A percentile compares a stretch with the other conserved stretches of the same genome.
phyloP scores from a whole-genome alignment of 1,140 invertebrate genomes.

The Drosophila repletoides region DNA sequence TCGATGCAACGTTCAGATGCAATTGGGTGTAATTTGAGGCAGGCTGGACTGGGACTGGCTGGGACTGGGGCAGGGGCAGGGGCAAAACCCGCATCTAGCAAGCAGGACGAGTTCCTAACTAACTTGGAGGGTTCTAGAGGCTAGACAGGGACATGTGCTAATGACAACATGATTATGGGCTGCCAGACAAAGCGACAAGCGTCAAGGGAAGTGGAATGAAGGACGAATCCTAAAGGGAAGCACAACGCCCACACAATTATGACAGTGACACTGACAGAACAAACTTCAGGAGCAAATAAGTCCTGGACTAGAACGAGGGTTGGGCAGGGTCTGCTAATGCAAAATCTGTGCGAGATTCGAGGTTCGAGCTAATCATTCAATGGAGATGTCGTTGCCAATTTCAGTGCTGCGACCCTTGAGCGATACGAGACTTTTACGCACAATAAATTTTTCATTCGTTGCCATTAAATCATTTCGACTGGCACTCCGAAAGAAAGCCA shows the following conservation, averaged over 20 bases:
- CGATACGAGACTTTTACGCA: slow-evolving; percentile 56
- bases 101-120: not conserved
- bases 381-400: slow-evolving; percentile 63
- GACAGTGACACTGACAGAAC: slow-evolving; percentile 66
- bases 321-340: slow-evolving; percentile 33
- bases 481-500: slow-evolving; percentile 11
- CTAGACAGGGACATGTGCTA: slow-evolving; percentile 49
- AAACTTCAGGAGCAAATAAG: slow-evolving; percentile 12
- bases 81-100: slow-evolving; percentile 40
- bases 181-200: slow-evolving; percentile 39
- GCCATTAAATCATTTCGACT: slow-evolving; percentile 64
- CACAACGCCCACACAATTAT: slow-evolving; percentile 71
- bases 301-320: slow-evolving; percentile 14
- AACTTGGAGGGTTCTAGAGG: slow-evolving; percentile 27
- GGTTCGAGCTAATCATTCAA: slow-evolving; percentile 48
- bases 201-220: not conserved
- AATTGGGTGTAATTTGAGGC: slow-evolving; percentile 14
- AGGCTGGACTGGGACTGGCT: too few relatives aligned
- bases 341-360: slow-evolving; percentile 17
- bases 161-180: slow-evolving; percentile 75
- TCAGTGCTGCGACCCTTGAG: slow-evolving; percentile 49
- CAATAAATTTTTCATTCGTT: slow-evolving; percentile 75
- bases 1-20: slow-evolving; percentile 26
- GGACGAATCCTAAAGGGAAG: not conserved
- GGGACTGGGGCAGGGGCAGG: too few relatives aligned